A percentile compares a stretch with the other conserved stretches of the same genome.
Conservation (phyloP, 2,888 invertebrate species). For the Himalopsyche tibetana region DNA sequence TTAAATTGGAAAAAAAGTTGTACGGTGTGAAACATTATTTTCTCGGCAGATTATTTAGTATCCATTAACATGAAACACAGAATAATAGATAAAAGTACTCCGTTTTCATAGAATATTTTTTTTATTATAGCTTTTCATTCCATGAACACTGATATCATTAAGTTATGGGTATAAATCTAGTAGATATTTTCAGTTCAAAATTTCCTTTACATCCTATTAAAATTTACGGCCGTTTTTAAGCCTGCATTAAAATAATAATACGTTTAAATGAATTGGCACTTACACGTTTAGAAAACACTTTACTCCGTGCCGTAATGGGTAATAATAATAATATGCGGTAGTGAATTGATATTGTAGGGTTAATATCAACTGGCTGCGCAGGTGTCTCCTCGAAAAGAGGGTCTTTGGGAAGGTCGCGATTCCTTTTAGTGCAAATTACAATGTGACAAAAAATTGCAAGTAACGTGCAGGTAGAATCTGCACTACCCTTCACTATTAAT, state of each 20-base stretch:
- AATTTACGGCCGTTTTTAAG: constrained; percentile 23
- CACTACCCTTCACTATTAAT: too few species aligned
- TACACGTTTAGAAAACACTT: constrained; percentile 34
- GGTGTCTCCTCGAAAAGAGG: constrained; percentile 7
- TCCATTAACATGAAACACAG: too few species aligned
- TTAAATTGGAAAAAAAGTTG: too few species aligned
- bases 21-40: too few species aligned
- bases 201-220: background rate
- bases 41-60: too few species aligned
- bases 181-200: background rate
- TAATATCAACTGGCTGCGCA: background rate
- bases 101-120: too few species aligned
- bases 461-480: too few species aligned
- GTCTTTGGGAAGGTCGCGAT: background rate
- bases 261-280: constrained; percentile 32
- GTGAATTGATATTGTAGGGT: constrained; percentile 40
- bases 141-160: too few species aligned
- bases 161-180: background rate
- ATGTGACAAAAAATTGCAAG: background rate
- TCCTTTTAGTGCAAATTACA: constrained; percentile 22
- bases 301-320: constrained; percentile 8
- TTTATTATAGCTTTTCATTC: too few species aligned
- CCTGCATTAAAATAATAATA: constrained; percentile 19
- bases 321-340: constrained; percentile 4
- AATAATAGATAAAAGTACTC: too few species aligned